Base-by-base conservation (phyloP, 2,888 invertebrate genomes). In the Eupithecia dodoneata region DNA sequence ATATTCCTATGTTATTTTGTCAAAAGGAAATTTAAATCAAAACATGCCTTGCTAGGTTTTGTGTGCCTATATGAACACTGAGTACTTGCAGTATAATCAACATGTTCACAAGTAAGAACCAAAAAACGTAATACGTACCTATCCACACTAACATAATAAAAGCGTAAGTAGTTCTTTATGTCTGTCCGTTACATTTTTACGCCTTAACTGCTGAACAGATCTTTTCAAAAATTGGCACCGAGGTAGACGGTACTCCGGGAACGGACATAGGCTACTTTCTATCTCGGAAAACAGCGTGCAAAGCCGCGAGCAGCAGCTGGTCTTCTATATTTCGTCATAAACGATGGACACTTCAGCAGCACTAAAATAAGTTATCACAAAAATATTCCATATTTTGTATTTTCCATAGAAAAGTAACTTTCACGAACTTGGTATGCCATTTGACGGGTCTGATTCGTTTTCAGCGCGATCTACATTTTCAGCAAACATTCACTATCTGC, bases 381-480 rank as follows among this genome's bases (percentile, higher is more conserved):
- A 59, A 55, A 55, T 7, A 55, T 59, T 5, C 55, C 55, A 59
- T 9, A 9, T 63, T 18, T 30, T 30, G 30, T 63, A 18, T 63
- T 30, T 18, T 63, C 10, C 18, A 59, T 18, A 18, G 3, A 30
- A 55, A 63, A 30, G 10, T 30, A 18, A 30, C 18, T 30, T 63
- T 30, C 63, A 63, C 66, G 15, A 66, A 66, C 2, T 13, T 15
- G 15, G 41, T 74, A 76, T 75, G 75, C 77, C 66, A 67, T 76
- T 78, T 75, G 73, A 66, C 42, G 15, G 15, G 13, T 66, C 15
- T 42, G 66, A 76, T 75, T 73, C 30, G 63, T 69, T 76, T 79
- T 76, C 55, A 67, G 71, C 72, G 69, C 76, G 67, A 73, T 76
- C 67, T 63, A 72, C 71, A 76, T 73, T 77, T 74, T 74, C 42